Conservation (phyloP, 2,888 invertebrate species). For the Nebria brevicollis region DNA sequence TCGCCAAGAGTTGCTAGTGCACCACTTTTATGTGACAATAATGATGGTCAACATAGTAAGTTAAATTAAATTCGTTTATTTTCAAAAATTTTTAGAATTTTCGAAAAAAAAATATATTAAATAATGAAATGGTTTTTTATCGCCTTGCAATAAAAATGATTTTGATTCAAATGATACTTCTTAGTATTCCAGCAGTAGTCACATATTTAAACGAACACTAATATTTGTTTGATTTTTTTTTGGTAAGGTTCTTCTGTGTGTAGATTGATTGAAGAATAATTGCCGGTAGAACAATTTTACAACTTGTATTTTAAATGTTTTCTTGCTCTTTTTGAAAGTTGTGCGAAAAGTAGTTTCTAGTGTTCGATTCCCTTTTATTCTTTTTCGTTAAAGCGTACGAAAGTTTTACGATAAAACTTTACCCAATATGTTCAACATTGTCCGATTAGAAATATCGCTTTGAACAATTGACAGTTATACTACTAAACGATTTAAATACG, state of each 20-base stretch:
- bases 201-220: too few relatives aligned
- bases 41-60: slow-evolving; percentile 72
- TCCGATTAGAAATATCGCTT: slow-evolving; percentile 29
- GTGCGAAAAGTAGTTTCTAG: slow-evolving; percentile 57
- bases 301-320: slow-evolving; percentile 16
- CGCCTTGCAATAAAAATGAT: too few relatives aligned
- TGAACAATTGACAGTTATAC: neutral
- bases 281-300: slow-evolving; percentile 7
- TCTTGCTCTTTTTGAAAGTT: slow-evolving; percentile 51
- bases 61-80: slow-evolving; percentile 37
- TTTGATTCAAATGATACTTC: too few relatives aligned
- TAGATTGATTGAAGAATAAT: neutral
- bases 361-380: slow-evolving; percentile 14
- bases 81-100: too few relatives aligned
- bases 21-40: slow-evolving; percentile 71
- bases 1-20: slow-evolving; percentile 62
- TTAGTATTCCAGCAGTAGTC: too few relatives aligned
- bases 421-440: slow-evolving; percentile 4
- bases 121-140: too few relatives aligned
- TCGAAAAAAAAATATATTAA: too few relatives aligned
- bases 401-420: slow-evolving; percentile 24
- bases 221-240: neutral
- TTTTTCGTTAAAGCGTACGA: slow-evolving; percentile 12
- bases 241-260: neutral
- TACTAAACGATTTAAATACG: too few relatives aligned